Conservation (phyloP, 2,113 vertebrate species). For the Saguinus imperator region DNA sequence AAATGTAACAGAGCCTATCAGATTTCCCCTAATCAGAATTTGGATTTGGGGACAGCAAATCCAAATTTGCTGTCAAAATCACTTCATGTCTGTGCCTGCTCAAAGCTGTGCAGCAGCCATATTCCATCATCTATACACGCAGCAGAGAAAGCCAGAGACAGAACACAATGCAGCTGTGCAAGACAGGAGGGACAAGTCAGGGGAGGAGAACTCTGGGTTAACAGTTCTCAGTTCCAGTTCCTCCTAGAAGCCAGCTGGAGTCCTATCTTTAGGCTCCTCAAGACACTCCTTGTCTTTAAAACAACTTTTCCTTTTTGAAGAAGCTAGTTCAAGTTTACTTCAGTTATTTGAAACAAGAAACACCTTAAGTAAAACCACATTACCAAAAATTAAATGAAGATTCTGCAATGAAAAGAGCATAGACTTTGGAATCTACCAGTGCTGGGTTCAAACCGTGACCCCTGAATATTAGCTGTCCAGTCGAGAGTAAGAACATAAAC, state of each 20-base stretch:
- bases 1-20: not conserved
- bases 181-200: not conserved
- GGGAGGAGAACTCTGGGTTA: not conserved
- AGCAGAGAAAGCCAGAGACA: not conserved
- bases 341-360: conserved; percentile 34
- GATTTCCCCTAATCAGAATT: not conserved
- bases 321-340: not conserved
- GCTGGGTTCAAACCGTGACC: not conserved
- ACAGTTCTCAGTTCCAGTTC: not conserved
- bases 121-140: not conserved
- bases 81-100: not conserved
- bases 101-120: not conserved
- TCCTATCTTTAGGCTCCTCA: not conserved
- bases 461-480: not conserved
- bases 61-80: too few relatives aligned
- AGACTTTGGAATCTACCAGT: not conserved
- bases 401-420: not conserved
- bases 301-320: not conserved
- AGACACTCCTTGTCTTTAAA: not conserved
- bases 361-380: not conserved
- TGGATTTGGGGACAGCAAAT: not conserved
- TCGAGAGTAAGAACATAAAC: not conserved
- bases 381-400: not conserved
- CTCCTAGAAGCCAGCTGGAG: conserved; percentile 3
- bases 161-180: not conserved